Conservation (phyloP, 2,797 vertebrate genomes). For the Hydrophis major region DNA sequence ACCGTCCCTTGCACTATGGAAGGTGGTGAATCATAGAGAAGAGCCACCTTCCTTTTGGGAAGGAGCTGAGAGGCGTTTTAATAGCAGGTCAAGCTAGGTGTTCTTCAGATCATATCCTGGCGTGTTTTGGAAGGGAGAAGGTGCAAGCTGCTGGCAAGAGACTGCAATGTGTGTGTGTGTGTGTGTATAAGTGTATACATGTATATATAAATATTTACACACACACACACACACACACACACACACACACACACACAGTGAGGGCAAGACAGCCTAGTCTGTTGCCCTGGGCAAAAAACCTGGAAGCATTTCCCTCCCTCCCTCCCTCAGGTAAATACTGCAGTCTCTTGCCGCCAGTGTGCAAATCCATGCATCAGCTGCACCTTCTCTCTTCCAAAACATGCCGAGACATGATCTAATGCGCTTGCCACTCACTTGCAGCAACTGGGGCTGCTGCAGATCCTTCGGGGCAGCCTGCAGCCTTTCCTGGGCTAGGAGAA, state of each 20-base stretch:
- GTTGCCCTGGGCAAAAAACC: not conserved
- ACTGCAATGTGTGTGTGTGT: too few relatives aligned
- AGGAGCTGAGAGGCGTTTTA: too few relatives aligned
- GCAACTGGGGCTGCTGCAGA: not conserved
- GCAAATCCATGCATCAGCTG: not conserved
- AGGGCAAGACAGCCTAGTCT: not conserved
- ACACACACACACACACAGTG: not conserved
- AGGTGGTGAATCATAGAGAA: too few relatives aligned
- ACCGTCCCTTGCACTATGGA: too few relatives aligned
- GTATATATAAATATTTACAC: too few relatives aligned
- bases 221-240: not conserved
- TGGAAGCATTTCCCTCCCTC: not conserved
- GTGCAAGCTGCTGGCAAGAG: too few relatives aligned
- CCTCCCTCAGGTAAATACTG: constrained; percentile 14
- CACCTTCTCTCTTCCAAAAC: not conserved
- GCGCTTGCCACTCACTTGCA: not conserved
- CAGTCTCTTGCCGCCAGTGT: not conserved
- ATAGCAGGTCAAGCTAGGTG: too few relatives aligned
- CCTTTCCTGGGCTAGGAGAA: not conserved
- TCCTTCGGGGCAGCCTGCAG: not conserved
- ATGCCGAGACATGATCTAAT: constrained; percentile 35
- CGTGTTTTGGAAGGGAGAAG: too few relatives aligned
- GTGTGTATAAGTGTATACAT: too few relatives aligned
- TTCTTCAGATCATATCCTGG: too few relatives aligned
- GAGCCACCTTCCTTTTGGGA: too few relatives aligned